Evolutionary conservation across 2,888 invertebrate species (phyloP).

Genomic region (Lamellibrachia columna): DNA sequence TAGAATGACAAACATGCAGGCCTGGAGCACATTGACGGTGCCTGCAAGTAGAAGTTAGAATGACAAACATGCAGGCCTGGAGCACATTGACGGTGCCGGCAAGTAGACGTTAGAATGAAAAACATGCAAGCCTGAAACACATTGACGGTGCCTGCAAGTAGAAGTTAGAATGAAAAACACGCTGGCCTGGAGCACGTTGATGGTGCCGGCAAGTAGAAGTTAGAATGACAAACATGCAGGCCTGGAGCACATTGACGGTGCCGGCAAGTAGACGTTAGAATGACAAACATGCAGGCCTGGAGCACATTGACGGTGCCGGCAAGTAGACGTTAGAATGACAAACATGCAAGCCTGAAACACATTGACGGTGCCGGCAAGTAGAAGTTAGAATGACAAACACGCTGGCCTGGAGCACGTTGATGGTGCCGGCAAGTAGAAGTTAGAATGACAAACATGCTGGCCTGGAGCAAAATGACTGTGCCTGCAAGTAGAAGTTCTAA

Average conservation of each 20-base stretch:
- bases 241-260: constrained; percentile 67
- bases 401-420: no score
- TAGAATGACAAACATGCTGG: no score
- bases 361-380: no score
- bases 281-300: no score
- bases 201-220: neutral
- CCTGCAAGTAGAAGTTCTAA: neutral
- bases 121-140: constrained; percentile 66
- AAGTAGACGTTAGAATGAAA: neutral
- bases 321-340: no score
- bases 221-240: constrained; percentile 50
- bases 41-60: constrained; percentile 46
- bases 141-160: constrained; percentile 62
- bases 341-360: no score
- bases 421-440: no score
- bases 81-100: constrained; percentile 67
- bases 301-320: no score
- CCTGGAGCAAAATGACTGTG: neutral
- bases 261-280: constrained; percentile 46
- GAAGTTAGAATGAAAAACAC: no score
- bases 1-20: constrained; percentile 50
- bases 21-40: constrained; percentile 67
- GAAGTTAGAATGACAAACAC: no score
- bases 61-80: constrained; percentile 59
- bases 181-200: no score